These are phyloP conservation scores for Tetheella fluctuosa DNA, from an alignment of 2,888 invertebrate genomes.

Conservation along the genomic window DNA sequence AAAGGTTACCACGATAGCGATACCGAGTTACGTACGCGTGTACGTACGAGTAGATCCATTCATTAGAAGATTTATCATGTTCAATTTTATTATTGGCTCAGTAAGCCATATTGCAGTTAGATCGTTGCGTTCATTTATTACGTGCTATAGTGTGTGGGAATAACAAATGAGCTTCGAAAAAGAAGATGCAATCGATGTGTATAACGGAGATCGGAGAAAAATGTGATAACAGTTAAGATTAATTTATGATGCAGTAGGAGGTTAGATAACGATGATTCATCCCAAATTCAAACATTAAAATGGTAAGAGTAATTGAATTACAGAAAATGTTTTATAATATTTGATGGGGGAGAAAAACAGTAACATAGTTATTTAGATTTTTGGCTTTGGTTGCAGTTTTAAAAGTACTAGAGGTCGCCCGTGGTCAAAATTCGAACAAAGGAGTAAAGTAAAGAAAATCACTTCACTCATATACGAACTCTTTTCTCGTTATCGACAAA, in stretches of 20 bases:
- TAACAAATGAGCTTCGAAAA: constrained; percentile 12
- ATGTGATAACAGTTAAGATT: not conserved
- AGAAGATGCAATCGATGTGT: constrained; percentile 2
- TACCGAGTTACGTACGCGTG: constrained; percentile 45
- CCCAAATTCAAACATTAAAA: not conserved
- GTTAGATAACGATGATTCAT: not conserved
- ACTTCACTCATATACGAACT: no score
- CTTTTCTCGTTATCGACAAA: no score
- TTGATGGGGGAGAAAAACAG: not conserved
- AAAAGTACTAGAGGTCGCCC: not conserved
- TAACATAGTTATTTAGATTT: not conserved
- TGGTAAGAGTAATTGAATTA: not conserved
- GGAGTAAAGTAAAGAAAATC: no score
- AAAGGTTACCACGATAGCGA: constrained; percentile 60
- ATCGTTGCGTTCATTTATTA: constrained; percentile 12
- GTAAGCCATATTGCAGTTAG: constrained; percentile 3
- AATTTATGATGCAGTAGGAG: not conserved
- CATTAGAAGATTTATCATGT: constrained; percentile 38
- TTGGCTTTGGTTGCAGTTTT: not conserved
- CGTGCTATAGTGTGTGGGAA: constrained; percentile 14
- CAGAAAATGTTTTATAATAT: no score
- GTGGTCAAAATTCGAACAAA: no score
- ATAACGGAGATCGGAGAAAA: not conserved
- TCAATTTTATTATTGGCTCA: constrained; percentile 13
- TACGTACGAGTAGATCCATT: constrained; percentile 44